Percentiles rank a stretch among this genome's conserved stretches.
phyloP scores from a whole-genome alignment of 2,888 invertebrate species.

The Pecten maximus region DNA sequence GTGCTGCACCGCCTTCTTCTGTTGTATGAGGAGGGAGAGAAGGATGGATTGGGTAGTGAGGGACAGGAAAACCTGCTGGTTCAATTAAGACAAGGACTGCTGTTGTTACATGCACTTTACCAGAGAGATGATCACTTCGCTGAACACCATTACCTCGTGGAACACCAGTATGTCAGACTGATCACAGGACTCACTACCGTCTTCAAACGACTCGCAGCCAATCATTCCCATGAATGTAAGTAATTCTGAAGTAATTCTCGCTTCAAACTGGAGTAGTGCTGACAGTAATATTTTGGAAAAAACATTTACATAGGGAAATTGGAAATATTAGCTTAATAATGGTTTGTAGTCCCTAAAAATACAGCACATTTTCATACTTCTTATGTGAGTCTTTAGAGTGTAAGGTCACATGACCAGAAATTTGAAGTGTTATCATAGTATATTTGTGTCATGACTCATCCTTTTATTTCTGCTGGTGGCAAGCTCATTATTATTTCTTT shows the following conservation, averaged over 20 bases:
- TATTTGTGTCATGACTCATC: no score
- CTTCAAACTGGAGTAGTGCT: background rate
- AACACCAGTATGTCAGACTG: conserved; percentile 65
- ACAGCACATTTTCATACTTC: no score
- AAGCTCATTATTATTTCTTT: no score
- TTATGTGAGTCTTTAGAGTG: no score
- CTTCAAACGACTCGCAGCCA: conserved; percentile 53
- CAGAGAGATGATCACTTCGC: conserved; percentile 61
- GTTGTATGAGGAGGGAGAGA: conserved; percentile 41
- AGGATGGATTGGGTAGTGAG: conserved; percentile 34
- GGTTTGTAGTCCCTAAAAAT: no score
- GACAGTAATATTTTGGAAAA: no score
- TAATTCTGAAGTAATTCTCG: background rate
- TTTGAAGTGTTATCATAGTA: no score
- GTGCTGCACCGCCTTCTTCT: conserved; percentile 55
- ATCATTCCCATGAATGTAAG: conserved; percentile 63
- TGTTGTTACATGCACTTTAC: conserved; percentile 63
- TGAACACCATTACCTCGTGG: conserved; percentile 58
- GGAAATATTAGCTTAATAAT: no score
- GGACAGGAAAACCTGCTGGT: conserved; percentile 39
- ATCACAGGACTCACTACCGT: conserved; percentile 62
- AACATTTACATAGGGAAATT: no score
- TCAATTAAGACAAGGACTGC: conserved; percentile 60
- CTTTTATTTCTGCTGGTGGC: no score
- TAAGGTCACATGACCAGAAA: no score